Conservation (phyloP, 2,113 vertebrate genomes). For the Rhinogobius similis region DNA sequence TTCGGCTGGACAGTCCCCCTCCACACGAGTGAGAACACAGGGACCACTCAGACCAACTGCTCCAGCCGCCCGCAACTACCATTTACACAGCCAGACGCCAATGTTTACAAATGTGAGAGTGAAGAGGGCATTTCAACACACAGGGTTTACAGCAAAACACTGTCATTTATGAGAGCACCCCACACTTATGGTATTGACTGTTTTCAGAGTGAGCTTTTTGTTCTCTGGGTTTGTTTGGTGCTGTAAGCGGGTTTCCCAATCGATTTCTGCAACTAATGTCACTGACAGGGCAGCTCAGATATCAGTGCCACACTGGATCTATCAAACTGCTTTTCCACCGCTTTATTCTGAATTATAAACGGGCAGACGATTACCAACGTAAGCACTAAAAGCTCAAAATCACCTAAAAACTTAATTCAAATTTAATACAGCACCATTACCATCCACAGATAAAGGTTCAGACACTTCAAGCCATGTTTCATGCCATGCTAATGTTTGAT, state of each 20-base stretch:
- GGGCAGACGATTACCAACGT: too few species aligned
- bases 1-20: conserved; percentile 86
- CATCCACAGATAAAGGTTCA: too few species aligned
- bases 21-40: conserved; percentile 88
- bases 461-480: too few species aligned
- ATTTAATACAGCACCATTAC: too few species aligned
- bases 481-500: too few species aligned
- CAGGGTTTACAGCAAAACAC: neutral
- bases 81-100: conserved; percentile 15
- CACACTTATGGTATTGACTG: neutral
- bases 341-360: too few species aligned
- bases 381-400: too few species aligned
- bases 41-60: conserved; percentile 92
- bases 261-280: too few species aligned
- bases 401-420: too few species aligned
- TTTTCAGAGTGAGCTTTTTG: neutral
- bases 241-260: neutral
- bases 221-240: neutral
- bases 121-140: neutral
- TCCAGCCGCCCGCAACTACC: conserved; percentile 91
- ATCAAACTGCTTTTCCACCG: too few species aligned
- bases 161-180: neutral
- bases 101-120: neutral
- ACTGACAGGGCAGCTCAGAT: too few species aligned
- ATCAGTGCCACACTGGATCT: too few species aligned